A percentile compares a stretch with the other conserved stretches of the same genome.
These are phyloP conservation scores for Scaptodrosophila latifasciaeformis DNA, from an alignment of 2,888 invertebrate species.

Conservation along the genomic window DNA sequence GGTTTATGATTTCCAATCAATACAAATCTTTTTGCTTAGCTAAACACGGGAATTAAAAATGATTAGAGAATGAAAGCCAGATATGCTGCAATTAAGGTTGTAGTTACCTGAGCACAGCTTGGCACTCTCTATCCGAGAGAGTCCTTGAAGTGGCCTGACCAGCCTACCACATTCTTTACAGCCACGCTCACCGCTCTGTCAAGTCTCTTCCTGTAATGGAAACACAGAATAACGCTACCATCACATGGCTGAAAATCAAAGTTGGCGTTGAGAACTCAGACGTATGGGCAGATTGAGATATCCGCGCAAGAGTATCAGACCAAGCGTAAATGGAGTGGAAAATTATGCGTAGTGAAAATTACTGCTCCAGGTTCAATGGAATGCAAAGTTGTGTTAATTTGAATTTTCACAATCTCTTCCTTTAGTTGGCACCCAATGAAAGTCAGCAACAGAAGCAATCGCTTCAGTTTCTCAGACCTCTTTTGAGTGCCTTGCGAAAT, in stretches of 20 bases:
- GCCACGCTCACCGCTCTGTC: conserved; percentile 38
- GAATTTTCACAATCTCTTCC: no score
- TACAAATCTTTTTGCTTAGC: no score
- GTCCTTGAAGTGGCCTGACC: conserved; percentile 9
- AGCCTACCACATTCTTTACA: background rate
- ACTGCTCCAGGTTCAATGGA: no score
- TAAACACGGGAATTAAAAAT: no score
- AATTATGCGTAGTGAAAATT: conserved; percentile 54
- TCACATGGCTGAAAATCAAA: conserved; percentile 51
- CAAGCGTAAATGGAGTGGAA: conserved; percentile 59
- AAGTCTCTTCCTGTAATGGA: conserved; percentile 69
- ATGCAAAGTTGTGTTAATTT: no score
- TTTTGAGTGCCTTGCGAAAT: conserved; percentile 38
- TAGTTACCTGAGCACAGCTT: no score
- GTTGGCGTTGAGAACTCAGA: conserved; percentile 48
- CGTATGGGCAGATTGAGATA: conserved; percentile 11
- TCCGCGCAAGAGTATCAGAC: conserved; percentile 21
- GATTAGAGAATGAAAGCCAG: no score
- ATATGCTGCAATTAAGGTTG: no score
- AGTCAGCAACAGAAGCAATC: conserved; percentile 18
- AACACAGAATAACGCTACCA: conserved; percentile 21
- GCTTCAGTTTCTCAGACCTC: conserved; percentile 9
- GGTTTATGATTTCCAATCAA: conserved; percentile 13
- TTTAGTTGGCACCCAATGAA: background rate
- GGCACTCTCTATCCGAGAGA: no score